Conservation (phyloP, 2,888 invertebrate species). For the Aphodius sticticus region DNA sequence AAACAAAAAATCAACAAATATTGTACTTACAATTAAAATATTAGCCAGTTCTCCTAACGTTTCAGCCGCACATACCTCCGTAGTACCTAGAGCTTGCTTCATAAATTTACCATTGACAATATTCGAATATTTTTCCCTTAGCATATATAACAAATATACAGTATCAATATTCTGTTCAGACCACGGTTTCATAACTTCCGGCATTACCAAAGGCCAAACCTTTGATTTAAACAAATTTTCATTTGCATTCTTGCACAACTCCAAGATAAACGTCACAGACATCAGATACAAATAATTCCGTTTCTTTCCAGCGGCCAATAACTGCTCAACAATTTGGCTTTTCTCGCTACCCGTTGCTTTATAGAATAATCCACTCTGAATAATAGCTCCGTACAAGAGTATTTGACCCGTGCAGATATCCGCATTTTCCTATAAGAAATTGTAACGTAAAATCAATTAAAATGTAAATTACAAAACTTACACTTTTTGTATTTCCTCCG, state of each 20-base stretch:
- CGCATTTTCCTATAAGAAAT: slow-evolving; percentile 70
- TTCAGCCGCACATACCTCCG: slow-evolving; percentile 67
- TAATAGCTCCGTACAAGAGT: slow-evolving; percentile 73
- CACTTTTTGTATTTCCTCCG: slow-evolving; percentile 71
- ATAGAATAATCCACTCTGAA: slow-evolving; percentile 69
- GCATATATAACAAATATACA: slow-evolving; percentile 66
- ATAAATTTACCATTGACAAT: slow-evolving; percentile 64
- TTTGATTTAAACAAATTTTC: slow-evolving; percentile 64
- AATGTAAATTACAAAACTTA: slow-evolving; percentile 59
- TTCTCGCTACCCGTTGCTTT: slow-evolving; percentile 63
- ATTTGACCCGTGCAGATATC: slow-evolving; percentile 77
- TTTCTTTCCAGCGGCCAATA: slow-evolving; percentile 66
- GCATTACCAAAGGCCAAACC: slow-evolving; percentile 69
- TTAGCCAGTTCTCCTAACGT: slow-evolving; percentile 65
- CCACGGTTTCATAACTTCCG: slow-evolving; percentile 69
- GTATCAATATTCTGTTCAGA: slow-evolving; percentile 72
- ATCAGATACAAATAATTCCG: slow-evolving; percentile 70
- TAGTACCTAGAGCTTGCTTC: slow-evolving; percentile 65
- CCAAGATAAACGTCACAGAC: slow-evolving; percentile 68
- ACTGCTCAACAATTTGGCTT: slow-evolving; percentile 58
- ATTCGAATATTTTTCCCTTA: slow-evolving; percentile 60
- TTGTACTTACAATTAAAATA: slow-evolving; percentile 68
- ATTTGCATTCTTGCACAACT: slow-evolving; percentile 67
- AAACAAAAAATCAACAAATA: too few species aligned
- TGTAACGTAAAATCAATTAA: neutral